Evolutionary conservation across 2,888 invertebrate species (phyloP), one percentile per base, ranked within the genome.

Genomic region (Malacosoma neustria): DNA sequence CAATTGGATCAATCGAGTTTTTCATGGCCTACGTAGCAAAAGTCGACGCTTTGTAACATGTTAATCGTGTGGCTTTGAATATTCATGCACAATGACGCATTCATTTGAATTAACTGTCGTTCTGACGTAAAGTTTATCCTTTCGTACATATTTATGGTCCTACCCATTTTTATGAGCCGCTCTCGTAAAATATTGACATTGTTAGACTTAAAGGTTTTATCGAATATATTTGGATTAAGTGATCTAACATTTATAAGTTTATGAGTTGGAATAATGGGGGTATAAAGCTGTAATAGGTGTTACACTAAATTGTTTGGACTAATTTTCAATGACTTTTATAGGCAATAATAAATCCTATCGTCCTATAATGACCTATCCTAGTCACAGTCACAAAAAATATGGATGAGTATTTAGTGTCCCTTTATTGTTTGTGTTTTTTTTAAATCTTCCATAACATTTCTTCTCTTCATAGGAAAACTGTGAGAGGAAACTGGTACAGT

Each of bases 81-180:
- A 54, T 54, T 52, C 52, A 54, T 46, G 38, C 32, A 37, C 35
- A 38, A 41, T 4, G 30, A 37, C 39, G 41, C 41, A 46, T 48
- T 49, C 38, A 44, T 47, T 45, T 46, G 42, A 47, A 50, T 55
- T 52, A 52, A 55, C 46, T 48, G 46, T 34, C 33, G 44, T 42
- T 54, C 14, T 35, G 35, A 35, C 35, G 35, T 14, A 35, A 35
- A 30, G 14, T 30, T 9, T n/a, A 32, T 30, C 29, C 13, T 52
- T 54, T 46, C 43, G 42, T 49, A 41, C 32, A 22, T 22, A 22
- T 22, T 22, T 22, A 29, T 32, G 31, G 31, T 34, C 9, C 5
- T 7, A 22, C 22, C 22, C 22, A 22, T 22, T 22, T 22, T 22
- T 5, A 4, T 22, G 22, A 5, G 9, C 6, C 22, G 9, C 22